Percentiles rank a stretch among this genome's conserved stretches.
Conservation (phyloP, 2,888 invertebrate species). For the Polia nebulosa region DNA sequence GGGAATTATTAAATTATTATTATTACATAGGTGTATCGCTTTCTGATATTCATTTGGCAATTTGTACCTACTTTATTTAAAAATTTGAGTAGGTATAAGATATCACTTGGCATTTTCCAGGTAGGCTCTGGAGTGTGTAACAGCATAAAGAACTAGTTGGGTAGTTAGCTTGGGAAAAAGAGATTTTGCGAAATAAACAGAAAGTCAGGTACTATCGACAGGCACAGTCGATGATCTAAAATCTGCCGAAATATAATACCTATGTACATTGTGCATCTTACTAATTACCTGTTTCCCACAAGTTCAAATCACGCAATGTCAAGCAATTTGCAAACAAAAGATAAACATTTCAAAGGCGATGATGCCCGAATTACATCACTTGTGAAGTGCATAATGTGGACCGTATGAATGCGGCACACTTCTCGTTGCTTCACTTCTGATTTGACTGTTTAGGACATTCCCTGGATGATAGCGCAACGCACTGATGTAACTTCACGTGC, state of each 20-base stretch:
- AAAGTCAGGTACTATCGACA: background rate
- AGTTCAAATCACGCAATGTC: constrained; percentile 6
- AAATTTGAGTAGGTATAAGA: too few species aligned
- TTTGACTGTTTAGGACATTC: constrained; percentile 68
- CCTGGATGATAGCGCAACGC: constrained; percentile 64
- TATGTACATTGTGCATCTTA: too few species aligned
- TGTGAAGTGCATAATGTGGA: constrained; percentile 59
- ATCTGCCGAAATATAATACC: background rate
- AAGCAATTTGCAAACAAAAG: constrained; percentile 13
- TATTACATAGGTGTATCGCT: too few species aligned
- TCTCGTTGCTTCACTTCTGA: constrained; percentile 69
- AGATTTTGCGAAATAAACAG: background rate
- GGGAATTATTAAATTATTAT: too few species aligned
- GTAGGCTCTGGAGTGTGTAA: too few species aligned
- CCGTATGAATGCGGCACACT: constrained; percentile 70
- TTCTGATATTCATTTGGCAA: too few species aligned
- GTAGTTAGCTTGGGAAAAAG: background rate
- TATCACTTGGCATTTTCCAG: too few species aligned
- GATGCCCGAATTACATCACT: constrained; percentile 24
- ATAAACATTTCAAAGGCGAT: background rate
- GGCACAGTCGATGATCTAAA: background rate
- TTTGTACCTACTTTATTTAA: too few species aligned
- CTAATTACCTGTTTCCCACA: background rate
- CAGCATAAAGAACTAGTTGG: too few species aligned
- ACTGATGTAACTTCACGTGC: constrained; percentile 69